phyloP scores from a whole-genome alignment of 2,888 invertebrate species.

The Platynereis dumerilii region DNA sequence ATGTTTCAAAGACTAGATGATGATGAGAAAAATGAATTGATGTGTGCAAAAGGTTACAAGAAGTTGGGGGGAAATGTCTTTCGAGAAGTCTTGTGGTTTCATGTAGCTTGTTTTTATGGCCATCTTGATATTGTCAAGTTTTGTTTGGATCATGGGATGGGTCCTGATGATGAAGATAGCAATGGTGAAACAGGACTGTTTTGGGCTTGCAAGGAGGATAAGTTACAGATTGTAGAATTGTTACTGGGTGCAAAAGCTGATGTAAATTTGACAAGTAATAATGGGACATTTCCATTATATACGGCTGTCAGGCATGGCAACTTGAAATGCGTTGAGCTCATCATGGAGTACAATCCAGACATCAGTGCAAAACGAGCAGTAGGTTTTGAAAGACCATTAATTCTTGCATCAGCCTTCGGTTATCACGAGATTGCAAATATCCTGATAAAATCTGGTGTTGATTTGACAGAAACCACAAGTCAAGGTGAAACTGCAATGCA shows the following conservation, averaged over 20 bases:
- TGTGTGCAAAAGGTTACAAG: neutral
- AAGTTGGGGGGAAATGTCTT: conserved; percentile 51
- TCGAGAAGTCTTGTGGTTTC: conserved; percentile 47
- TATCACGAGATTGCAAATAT: conserved; percentile 41
- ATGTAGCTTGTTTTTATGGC: conserved; percentile 49
- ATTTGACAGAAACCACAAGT: conserved; percentile 50
- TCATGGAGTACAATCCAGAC: conserved; percentile 42
- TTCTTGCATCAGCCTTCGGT: conserved; percentile 52
- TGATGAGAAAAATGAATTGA: neutral
- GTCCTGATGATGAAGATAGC: no score
- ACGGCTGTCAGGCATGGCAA: conserved; percentile 53
- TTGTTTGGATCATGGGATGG: conserved; percentile 29
- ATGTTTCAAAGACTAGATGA: neutral
- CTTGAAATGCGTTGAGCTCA: conserved; percentile 42
- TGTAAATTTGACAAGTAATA: conserved; percentile 46
- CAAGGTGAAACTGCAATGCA: conserved; percentile 33
- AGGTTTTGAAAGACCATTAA: conserved; percentile 50
- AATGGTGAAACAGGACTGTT: conserved; percentile 45
- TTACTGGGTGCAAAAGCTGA: conserved; percentile 42
- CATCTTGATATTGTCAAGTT: conserved; percentile 39
- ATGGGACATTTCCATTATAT: conserved; percentile 51
- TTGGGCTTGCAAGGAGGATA: conserved; percentile 51
- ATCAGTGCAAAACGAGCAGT: conserved; percentile 46
- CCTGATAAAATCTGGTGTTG: conserved; percentile 51
- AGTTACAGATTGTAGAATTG: conserved; percentile 39